Conservation (phyloP, 2,113 vertebrate species). For the Tragelaphus strepsiceros region DNA sequence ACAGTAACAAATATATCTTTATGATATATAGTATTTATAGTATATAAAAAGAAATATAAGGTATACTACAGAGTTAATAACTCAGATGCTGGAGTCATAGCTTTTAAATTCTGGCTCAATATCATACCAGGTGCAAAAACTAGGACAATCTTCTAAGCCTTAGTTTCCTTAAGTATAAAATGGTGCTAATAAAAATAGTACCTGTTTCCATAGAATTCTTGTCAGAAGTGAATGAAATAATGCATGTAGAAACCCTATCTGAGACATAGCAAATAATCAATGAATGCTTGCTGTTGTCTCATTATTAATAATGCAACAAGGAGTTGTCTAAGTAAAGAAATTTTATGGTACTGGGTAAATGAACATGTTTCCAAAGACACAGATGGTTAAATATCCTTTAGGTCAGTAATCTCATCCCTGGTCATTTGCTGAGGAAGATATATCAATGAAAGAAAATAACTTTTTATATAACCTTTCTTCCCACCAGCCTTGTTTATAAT, state of each 20-base stretch:
- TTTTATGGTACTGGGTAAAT: neutral
- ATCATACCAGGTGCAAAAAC: neutral
- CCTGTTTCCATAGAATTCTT: slow-evolving; percentile 21
- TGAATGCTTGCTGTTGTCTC: neutral
- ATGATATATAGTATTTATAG: neutral
- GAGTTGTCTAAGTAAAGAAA: slow-evolving; percentile 7
- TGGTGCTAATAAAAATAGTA: slow-evolving; percentile 63
- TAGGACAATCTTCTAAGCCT: slow-evolving; percentile 45
- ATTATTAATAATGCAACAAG: slow-evolving; percentile 36
- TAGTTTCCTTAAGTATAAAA: slow-evolving; percentile 58
- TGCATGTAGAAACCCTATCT: slow-evolving; percentile 5
- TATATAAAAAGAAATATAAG: neutral
- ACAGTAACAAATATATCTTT: neutral
- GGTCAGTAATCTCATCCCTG: neutral
- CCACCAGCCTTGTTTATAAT: neutral
- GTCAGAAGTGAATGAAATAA: slow-evolving; percentile 48
- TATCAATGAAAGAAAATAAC: neutral
- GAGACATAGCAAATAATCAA: slow-evolving; percentile 53
- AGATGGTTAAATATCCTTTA: neutral
- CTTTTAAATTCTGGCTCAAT: neutral
- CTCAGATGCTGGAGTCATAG: neutral
- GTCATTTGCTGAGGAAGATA: neutral
- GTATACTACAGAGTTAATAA: neutral
- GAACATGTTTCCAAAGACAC: neutral
- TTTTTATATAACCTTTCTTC: neutral